Conservation (phyloP, 2,888 invertebrate genomes). For the Drosophila prolongata region DNA sequence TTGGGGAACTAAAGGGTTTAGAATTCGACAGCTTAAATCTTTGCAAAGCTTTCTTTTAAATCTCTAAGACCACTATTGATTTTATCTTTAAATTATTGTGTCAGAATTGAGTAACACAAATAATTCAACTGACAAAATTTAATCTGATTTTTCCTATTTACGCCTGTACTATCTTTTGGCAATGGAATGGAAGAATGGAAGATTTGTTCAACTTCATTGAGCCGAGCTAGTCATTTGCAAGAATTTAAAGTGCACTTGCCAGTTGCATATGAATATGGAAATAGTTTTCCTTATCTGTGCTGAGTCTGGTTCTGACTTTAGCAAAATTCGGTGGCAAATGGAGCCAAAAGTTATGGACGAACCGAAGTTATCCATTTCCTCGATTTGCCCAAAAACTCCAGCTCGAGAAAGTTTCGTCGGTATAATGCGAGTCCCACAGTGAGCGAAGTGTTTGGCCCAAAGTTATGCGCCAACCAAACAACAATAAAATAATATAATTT, state of each 20-base stretch:
- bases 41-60: too few species aligned
- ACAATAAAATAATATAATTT: constrained; percentile 79
- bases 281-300: constrained; percentile 69
- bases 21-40: too few species aligned
- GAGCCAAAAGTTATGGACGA: constrained; percentile 66
- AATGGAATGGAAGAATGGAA: constrained; percentile 12
- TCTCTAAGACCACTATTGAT: too few species aligned
- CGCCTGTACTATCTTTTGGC: constrained; percentile 22
- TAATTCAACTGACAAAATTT: too few species aligned
- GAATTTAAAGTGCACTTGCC: constrained; percentile 83
- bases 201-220: constrained; percentile 36
- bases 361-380: constrained; percentile 55
- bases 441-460: constrained; percentile 74
- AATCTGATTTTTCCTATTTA: neutral
- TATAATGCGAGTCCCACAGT: constrained; percentile 60
- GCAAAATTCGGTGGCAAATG: constrained; percentile 70
- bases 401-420: constrained; percentile 57
- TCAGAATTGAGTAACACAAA: too few species aligned
- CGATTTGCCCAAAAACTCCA: constrained; percentile 1
- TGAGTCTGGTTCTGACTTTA: constrained; percentile 16
- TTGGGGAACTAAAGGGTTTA: too few species aligned
- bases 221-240: constrained; percentile 77
- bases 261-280: constrained; percentile 62
- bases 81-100: too few species aligned
- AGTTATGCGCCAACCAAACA: constrained; percentile 75